Percentiles rank a stretch among this genome's conserved stretches.
Conservation (phyloP, 1,140 invertebrate genomes). For the Pteromalus puparum region DNA sequence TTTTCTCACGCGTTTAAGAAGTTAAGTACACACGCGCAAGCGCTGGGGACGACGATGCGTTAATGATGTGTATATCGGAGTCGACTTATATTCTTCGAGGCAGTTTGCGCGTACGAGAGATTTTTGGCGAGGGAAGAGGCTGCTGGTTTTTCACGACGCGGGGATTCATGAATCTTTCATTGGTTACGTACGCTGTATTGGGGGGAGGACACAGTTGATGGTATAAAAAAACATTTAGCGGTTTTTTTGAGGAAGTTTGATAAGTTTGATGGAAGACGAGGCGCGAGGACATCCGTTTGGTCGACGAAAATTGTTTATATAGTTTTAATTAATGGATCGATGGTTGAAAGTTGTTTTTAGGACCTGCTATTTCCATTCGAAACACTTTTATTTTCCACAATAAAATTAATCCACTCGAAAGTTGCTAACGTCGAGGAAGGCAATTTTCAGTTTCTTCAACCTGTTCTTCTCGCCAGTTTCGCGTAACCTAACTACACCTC, state of each 20-base stretch:
- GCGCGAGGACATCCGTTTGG: too few relatives aligned
- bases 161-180: conserved; percentile 25
- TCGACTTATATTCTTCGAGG: neutral
- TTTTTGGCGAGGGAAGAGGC: neutral
- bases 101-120: neutral
- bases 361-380: too few relatives aligned
- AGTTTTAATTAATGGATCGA: neutral
- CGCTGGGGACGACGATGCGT: conserved; percentile 8
- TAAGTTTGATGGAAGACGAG: neutral
- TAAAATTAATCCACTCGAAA: conserved; percentile 9
- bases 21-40: conserved; percentile 56
- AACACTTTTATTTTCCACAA: neutral
- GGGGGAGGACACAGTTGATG: neutral
- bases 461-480: conserved; percentile 38
- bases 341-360: too few relatives aligned
- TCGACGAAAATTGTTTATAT: neutral
- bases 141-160: neutral
- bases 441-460: conserved; percentile 49
- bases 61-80: conserved; percentile 21
- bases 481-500: conserved; percentile 44
- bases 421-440: conserved; percentile 18
- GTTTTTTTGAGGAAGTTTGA: neutral
- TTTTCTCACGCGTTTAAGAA: conserved; percentile 61
- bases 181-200: neutral
- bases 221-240: conserved; percentile 48